Conservation (phyloP, 2,888 invertebrate species). For the Belgica antarctica region DNA sequence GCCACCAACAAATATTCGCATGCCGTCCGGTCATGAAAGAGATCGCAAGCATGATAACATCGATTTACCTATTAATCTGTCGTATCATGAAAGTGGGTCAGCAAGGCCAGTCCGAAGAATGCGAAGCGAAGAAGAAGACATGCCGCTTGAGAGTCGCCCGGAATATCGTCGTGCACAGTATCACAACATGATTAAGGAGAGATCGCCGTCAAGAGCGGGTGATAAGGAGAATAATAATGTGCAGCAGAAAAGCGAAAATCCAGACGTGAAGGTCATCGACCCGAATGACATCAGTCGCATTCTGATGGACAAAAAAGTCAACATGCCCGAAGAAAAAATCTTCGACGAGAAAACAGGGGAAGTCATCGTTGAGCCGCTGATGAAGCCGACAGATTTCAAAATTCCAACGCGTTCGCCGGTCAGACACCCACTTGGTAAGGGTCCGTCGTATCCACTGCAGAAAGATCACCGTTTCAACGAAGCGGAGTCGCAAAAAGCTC, state of each 20-base stretch:
- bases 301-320: constrained; percentile 39
- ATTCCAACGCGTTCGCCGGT: constrained; percentile 37
- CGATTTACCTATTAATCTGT: constrained; percentile 33
- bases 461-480: constrained; percentile 30
- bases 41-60: constrained; percentile 28
- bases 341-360: constrained; percentile 36
- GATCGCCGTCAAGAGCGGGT: constrained; percentile 32
- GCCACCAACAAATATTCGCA: constrained; percentile 51
- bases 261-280: not conserved
- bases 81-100: constrained; percentile 5
- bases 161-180: constrained; percentile 52
- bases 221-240: not conserved
- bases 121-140: constrained; percentile 39
- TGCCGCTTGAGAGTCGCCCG: constrained; percentile 51
- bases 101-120: not conserved
- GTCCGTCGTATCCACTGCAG: constrained; percentile 29
- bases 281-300: constrained; percentile 31
- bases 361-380: constrained; percentile 33
- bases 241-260: not conserved
- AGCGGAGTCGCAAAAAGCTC: not conserved
- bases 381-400: constrained; percentile 30
- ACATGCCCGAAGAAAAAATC: constrained; percentile 28
- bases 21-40: constrained; percentile 47
- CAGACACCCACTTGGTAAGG: not conserved
- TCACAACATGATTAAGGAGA: constrained; percentile 36